Base-by-base conservation (phyloP, 2,113 vertebrate genomes). In the Xiphorhynchus elegans region DNA sequence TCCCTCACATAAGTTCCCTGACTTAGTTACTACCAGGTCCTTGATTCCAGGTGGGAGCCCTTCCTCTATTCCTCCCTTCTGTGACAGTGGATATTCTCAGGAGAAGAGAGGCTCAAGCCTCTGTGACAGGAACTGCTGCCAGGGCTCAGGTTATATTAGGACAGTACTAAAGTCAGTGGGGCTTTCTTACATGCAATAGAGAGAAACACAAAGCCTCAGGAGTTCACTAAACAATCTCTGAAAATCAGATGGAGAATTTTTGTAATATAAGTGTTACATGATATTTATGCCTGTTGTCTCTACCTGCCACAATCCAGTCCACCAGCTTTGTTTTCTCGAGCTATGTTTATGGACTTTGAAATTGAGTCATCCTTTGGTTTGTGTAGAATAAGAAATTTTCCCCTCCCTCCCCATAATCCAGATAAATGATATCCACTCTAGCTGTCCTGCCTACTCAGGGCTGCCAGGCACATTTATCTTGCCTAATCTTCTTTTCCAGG, bases 401-500 rank as follows among this genome's bases (percentile, higher is more conserved):
- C 59, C 63, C 62, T 84, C 62, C 78, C 7, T 78, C 33, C 58
- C 24, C 25, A 29, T 93, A 74, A 90, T 83, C 88, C 79, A 92
- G 63, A 94, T 90, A 94, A 88, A 92, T 93, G 2, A 69, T 87
- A 89, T 6, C 56, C 50, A 77, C 37, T 80, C 40, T 94, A 37
- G 67, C 69, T 76, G 31, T 85, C 83, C 50, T 92, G 85, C 72
- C 82, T 90, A 58, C 79, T 90, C 82, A 87, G 76, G 91, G 58
- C 63, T 82, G 88, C 67, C 75, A 77, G 83, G 67, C 46, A 86
- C 50, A 93, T 94, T 92, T 92, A 77, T 96, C 75, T 92, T 90
- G 49, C 50, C 90, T 97, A 94, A 96, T 95, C 88, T 94, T 94
- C 90, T 95, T 94, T 94, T 90, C 79, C 59, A 89, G 91, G 73